Base-by-base conservation (phyloP, 2,888 invertebrate genomes). In the Gortyna flavago region DNA sequence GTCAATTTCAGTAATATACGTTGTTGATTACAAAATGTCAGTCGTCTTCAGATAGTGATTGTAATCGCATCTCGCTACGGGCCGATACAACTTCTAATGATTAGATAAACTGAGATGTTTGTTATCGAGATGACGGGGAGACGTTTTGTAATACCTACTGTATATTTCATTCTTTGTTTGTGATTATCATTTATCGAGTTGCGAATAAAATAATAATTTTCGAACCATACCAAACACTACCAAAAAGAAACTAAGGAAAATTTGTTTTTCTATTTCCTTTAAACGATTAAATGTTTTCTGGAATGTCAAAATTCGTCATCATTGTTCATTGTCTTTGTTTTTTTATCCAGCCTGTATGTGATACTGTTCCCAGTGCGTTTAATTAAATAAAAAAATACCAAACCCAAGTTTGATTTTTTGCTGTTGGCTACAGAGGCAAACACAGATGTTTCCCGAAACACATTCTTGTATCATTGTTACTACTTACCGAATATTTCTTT, bases 41-140 rank as follows among this genome's bases (percentile, higher is more conserved):
- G 69, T 65, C 69, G 59, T 69, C 48, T 77, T 48, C 59, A 76
- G 70, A 87, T 76, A 72, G 64, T 29, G 8, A 68, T 44, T 71
- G 77, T 85, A 80, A 89, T 89, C 85, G 68, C 73, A 72, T 82
- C 80, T 85, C 74, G 65, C 72, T 75, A 87, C 66, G 73, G 66
- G 41, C 9, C 65, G 79, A 77, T 72, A 77, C 69, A 65, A 70
- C 51, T 70, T 77, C 13, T 38, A 72, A 44, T 41, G 77, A 84
- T 81, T 79, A 85, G 85, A 85, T 85, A 87, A 82, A 61, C 38
- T 21, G 61, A 85, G 86, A 81, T 85, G 83, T 75, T 73, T 87
- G 38, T 29, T 85, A 75, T 80, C 85, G 38, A 65, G 35, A 54
- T 13, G 35, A 57, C 44, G 57, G 2, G 61, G 29, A 66, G 2